These are phyloP conservation scores for Tuta absoluta DNA, from an alignment of 2,888 invertebrate species.

Conservation along the genomic window DNA sequence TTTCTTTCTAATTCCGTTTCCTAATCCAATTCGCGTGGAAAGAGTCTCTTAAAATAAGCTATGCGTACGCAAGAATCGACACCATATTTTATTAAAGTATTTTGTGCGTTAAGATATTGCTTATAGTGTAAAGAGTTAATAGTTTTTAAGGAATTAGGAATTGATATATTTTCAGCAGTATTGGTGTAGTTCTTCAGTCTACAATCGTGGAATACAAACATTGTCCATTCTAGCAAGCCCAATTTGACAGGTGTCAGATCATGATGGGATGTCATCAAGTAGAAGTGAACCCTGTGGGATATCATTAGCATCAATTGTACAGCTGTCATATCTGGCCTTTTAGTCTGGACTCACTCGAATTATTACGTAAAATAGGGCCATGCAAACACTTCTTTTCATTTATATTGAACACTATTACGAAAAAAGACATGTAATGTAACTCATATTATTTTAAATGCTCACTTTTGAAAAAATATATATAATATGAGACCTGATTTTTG, in stretches of 20 bases:
- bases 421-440: not conserved
- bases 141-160: not conserved
- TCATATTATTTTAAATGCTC: not conserved
- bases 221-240: too few relatives aligned
- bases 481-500: constrained; percentile 4
- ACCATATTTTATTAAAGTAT: not conserved
- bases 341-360: too few relatives aligned
- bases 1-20: too few relatives aligned
- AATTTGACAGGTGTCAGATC: too few relatives aligned
- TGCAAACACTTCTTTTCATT: not conserved
- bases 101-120: constrained; percentile 3
- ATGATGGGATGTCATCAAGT: too few relatives aligned
- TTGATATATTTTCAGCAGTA: not conserved
- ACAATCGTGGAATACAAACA: too few relatives aligned
- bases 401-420: not conserved
- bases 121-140: not conserved
- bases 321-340: not conserved
- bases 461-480: not conserved
- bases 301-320: too few relatives aligned
- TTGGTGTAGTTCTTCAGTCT: not conserved
- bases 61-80: not conserved
- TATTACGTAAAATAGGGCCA: not conserved
- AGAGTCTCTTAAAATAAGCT: too few relatives aligned
- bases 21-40: too few relatives aligned
- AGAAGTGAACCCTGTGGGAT: too few relatives aligned